Evolutionary conservation across 2,888 invertebrate genomes (phyloP), one percentile per base, ranked within the genome.

Genomic region (Troides aeacus): DNA sequence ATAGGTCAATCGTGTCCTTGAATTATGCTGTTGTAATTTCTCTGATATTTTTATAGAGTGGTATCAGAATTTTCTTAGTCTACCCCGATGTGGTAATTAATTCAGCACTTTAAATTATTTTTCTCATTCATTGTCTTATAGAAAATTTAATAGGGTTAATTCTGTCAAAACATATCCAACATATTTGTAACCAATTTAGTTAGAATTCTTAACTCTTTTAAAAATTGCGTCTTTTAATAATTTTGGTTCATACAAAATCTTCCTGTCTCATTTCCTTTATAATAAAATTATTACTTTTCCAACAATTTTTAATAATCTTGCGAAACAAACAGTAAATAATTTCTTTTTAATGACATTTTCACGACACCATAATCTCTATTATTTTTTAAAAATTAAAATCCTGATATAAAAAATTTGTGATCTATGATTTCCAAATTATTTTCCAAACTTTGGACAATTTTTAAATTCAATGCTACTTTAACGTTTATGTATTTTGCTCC

Each of bases 1-100:
- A 64, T 64, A 64, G 53, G 53, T 64, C 56, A 23, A 64, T 64
- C 21, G 56, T 64, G 30, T 64, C 64, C 30, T 64, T 56, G 24
- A 24, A 53, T 53, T 30, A 56, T 53, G 64, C 56, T 53, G 30
- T 56, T 36, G 64, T 64, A 56, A 64, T 30, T 64, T 64, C n/a
- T 30, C 56, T 64, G 18, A 64, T 63, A 63, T 62, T 63, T 53
- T 63, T 63, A 30, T 30, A 50, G 8, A 50, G 46, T 63, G 53
- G 63, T 63, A 53, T 24, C 53, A 63, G 53, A 24, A 63, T 7
- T 50, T 62, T 62, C 56, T 56, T 18, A 18, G 18, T 56, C 2
- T n/a, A 56, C 56, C 18, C 18, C 56, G 56, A 56, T 56, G 21
- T 21, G 21, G 21, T 21, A 21, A 21, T 21, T 21, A 21, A 21